A percentile compares a stretch with the other conserved stretches of the same genome.
These are phyloP conservation scores for Gryllus bimaculatus DNA, from an alignment of 1,140 invertebrate genomes.

Conservation along the genomic window DNA sequence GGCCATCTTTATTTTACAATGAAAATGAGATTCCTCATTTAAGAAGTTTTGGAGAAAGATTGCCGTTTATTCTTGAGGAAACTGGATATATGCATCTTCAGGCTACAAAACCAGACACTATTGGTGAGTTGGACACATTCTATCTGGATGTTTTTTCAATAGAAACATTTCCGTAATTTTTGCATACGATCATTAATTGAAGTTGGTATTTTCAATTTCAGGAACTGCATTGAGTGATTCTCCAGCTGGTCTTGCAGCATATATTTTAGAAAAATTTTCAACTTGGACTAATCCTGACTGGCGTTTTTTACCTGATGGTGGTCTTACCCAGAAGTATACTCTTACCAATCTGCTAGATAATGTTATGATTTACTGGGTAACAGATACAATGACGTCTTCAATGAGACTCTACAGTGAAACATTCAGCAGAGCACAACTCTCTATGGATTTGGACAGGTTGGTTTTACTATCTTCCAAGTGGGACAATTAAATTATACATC, in stretches of 20 bases:
- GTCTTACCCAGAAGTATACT: conserved; percentile 50
- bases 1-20: conserved; percentile 44
- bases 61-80: conserved; percentile 49
- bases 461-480: conserved; percentile 9
- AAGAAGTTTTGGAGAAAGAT: conserved; percentile 48
- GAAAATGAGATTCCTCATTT: conserved; percentile 44
- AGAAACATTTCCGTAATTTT: too few species aligned
- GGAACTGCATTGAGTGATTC: conserved; percentile 48
- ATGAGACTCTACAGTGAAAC: conserved; percentile 64
- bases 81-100: conserved; percentile 70
- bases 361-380: conserved; percentile 80
- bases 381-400: conserved; percentile 65
- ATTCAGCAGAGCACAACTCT: conserved; percentile 34
- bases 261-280: conserved; percentile 78
- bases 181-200: background rate
- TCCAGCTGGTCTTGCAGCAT: conserved; percentile 66
- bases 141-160: too few species aligned
- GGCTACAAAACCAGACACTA: conserved; percentile 84
- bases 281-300: conserved; percentile 58
- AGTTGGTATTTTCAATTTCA: conserved; percentile 26
- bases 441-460: conserved; percentile 41
- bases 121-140: conserved; percentile 46
- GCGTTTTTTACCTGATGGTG: conserved; percentile 53
- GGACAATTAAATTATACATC: too few species aligned
- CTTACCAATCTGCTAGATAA: conserved; percentile 76